These are phyloP conservation scores for Tiliacea aurago DNA, from an alignment of 2,888 invertebrate genomes.

Conservation along the genomic window DNA sequence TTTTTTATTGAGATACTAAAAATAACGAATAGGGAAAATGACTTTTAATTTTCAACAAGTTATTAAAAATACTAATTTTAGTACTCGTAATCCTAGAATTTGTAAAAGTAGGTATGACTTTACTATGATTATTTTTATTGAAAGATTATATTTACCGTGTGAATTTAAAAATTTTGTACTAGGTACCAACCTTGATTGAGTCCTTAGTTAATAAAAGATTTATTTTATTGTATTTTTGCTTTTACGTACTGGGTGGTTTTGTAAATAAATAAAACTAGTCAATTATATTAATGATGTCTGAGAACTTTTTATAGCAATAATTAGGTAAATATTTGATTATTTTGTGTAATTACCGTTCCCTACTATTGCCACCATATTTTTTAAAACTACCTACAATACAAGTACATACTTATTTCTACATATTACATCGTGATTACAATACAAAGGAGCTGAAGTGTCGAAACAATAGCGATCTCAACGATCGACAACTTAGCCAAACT, in stretches of 20 bases:
- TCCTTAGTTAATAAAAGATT: background rate
- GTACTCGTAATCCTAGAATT: background rate
- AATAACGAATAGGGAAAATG: background rate
- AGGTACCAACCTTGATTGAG: background rate
- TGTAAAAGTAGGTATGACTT: background rate
- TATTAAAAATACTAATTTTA: background rate
- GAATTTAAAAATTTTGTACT: background rate
- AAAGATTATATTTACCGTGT: background rate
- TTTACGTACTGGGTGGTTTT: background rate
- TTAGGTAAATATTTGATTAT: conserved; percentile 7
- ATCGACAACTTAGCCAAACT: conserved; percentile 75
- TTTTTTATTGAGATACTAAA: background rate
- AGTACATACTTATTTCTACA: conserved; percentile 52
- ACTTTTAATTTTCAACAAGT: background rate
- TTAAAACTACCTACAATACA: conserved; percentile 26
- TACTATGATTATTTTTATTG: background rate
- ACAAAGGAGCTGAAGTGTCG: conserved; percentile 77
- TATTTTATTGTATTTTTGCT: background rate
- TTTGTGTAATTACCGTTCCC: background rate
- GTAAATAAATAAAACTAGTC: background rate
- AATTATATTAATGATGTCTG: background rate
- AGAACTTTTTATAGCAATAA: background rate
- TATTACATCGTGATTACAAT: conserved; percentile 67
- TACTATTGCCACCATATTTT: conserved; percentile 5
- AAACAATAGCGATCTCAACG: conserved; percentile 81